Percentiles rank a stretch among this genome's conserved stretches.
These are phyloP conservation scores for Oreochromis tanganicae DNA, from an alignment of 2,113 vertebrate species.

Conservation along the genomic window DNA sequence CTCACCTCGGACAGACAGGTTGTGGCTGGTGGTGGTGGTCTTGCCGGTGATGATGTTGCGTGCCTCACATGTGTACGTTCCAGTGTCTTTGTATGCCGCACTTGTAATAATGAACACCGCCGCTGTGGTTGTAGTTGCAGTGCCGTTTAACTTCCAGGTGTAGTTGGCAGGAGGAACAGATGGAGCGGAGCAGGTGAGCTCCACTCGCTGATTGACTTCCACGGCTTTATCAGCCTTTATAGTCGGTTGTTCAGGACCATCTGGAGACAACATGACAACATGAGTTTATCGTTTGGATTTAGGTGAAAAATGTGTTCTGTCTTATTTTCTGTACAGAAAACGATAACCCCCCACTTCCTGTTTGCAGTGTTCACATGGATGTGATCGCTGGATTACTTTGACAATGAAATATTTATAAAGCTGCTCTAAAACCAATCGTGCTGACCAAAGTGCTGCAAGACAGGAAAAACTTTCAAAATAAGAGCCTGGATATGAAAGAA, in stretches of 20 bases:
- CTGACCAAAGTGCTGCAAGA: background rate
- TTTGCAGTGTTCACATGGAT: background rate
- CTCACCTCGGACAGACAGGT: conserved; percentile 63
- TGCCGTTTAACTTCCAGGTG: conserved; percentile 66
- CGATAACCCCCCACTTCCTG: background rate
- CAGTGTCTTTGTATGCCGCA: conserved; percentile 2
- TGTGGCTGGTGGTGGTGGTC: background rate
- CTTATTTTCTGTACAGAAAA: background rate
- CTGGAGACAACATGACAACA: conserved; percentile 17
- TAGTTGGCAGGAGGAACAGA: conserved; percentile 49
- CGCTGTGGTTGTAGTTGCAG: rapidly evolving
- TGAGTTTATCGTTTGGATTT: background rate
- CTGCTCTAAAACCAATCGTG: background rate
- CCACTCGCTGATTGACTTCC: rapidly evolving
- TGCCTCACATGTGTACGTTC: conserved; percentile 62
- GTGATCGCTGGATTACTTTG: background rate
- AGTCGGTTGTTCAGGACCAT: conserved; percentile 35
- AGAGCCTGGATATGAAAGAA: background rate
- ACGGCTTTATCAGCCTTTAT: rapidly evolving
- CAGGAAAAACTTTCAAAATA: background rate
- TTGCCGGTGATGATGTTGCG: conserved; percentile 45
- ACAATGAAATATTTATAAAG: background rate
- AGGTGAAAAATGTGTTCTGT: background rate
- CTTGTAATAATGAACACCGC: rapidly evolving
- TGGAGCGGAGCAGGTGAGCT: background rate